These are phyloP conservation scores for Gymnoscelis rufifasciata DNA, from an alignment of 2,888 invertebrate species.

Conservation along the genomic window DNA sequence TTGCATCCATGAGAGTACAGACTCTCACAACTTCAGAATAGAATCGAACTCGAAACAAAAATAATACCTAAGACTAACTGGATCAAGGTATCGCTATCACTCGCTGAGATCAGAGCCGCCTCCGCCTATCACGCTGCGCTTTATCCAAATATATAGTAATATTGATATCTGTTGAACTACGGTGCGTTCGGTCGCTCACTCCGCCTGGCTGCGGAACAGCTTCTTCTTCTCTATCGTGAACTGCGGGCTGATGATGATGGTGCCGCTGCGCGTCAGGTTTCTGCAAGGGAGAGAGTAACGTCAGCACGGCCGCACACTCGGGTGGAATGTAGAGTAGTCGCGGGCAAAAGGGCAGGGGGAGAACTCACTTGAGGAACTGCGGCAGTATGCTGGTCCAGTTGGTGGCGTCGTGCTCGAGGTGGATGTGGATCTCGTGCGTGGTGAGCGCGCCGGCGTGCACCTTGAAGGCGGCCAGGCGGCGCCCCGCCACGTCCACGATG, in stretches of 20 bases:
- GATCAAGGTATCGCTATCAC: constrained; percentile 70
- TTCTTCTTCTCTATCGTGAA: constrained; percentile 95
- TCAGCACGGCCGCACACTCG: constrained; percentile 28
- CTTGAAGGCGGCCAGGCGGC: constrained; percentile 89
- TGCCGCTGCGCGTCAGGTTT: constrained; percentile 91
- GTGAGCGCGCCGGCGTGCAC: constrained; percentile 92
- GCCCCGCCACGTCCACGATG: constrained; percentile 88
- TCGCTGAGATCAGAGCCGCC: constrained; percentile 65
- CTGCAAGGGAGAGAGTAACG: constrained; percentile 66
- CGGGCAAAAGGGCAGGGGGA: not conserved
- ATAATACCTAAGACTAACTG: constrained; percentile 73
- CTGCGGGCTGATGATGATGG: constrained; percentile 92
- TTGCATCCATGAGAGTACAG: constrained; percentile 70
- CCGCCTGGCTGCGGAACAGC: constrained; percentile 87
- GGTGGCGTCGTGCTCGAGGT: constrained; percentile 90
- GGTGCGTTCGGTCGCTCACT: constrained; percentile 76
- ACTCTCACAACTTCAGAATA: constrained; percentile 74
- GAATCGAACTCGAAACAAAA: constrained; percentile 75
- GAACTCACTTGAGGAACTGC: constrained; percentile 92
- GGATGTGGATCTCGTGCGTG: constrained; percentile 93
- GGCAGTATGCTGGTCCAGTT: constrained; percentile 93
- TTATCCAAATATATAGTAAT: constrained; percentile 78
- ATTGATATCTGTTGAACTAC: constrained; percentile 77
- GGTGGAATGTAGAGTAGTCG: not conserved
- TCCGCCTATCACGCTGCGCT: constrained; percentile 79